Conservation (phyloP, 2,888 invertebrate genomes). For the Matsumyia berberina region DNA sequence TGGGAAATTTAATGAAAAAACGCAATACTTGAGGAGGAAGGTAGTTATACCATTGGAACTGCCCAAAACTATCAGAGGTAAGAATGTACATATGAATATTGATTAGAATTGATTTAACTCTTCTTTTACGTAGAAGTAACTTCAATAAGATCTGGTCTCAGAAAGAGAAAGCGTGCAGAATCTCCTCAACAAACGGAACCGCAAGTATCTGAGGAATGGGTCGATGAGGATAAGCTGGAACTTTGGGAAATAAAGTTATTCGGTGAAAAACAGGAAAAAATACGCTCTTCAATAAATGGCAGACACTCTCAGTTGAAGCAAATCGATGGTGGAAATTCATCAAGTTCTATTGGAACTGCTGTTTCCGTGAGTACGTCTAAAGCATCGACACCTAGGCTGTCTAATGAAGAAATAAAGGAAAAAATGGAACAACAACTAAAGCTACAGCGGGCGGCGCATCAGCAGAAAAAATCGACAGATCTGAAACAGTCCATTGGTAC, state of each 20-base stretch:
- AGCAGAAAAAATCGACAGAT: conserved; percentile 92
- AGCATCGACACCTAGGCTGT: conserved; percentile 86
- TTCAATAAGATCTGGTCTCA: conserved; percentile 95
- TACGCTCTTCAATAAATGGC: conserved; percentile 92
- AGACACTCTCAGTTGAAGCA: conserved; percentile 85
- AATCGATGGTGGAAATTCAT: conserved; percentile 77
- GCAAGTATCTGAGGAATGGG: conserved; percentile 97
- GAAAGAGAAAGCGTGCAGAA: conserved; percentile 96
- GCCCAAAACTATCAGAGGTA: conserved; percentile 94
- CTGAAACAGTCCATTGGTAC: conserved; percentile 83
- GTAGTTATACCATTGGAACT: conserved; percentile 97
- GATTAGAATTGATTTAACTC: background rate
- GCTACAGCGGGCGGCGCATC: conserved; percentile 94
- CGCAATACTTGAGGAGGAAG: conserved; percentile 96
- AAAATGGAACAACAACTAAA: conserved; percentile 96
- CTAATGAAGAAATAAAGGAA: conserved; percentile 90
- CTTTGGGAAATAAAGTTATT: conserved; percentile 98
- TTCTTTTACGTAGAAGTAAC: conserved; percentile 89
- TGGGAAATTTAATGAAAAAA: conserved; percentile 94
- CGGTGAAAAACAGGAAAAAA: conserved; percentile 91
- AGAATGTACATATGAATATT: conserved; percentile 52
- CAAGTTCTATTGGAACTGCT: conserved; percentile 77
- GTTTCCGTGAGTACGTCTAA: conserved; percentile 76
- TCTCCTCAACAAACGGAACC: conserved; percentile 97
- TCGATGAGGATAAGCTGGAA: conserved; percentile 97